Evolutionary conservation across 2,888 invertebrate genomes (phyloP), one percentile per base, ranked within the genome.

Genomic region (Tachina lurida): DNA sequence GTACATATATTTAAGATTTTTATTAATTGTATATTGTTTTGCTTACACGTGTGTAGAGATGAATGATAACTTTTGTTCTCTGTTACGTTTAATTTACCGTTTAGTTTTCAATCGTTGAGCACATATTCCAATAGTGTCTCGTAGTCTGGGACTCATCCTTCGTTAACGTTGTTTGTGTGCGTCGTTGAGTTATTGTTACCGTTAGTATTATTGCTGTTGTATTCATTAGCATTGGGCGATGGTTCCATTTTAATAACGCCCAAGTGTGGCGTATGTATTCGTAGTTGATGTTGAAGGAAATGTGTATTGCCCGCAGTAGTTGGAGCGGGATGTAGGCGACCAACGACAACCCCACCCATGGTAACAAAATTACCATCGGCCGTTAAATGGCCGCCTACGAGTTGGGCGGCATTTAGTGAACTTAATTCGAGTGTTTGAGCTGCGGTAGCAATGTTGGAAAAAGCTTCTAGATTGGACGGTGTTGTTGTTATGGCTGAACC

Each of bases 281-380:
- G 87, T 56, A 88, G 49, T 73, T 88, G 87, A 63, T 88, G 88
- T 58, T 87, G 88, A 60, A 88, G 63, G 43, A 84, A 83, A 43
- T 84, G 84, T 10, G 88, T 87, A 75, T 87, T 87, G 22, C 86
- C 88, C 7, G 12, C 43, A 41, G 82, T 41, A 67, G 87, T 77
- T 31, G 88, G 82, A 43, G 88, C 88, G 49, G 87, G 87, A 84
- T 88, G 88, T 81, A 91, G 88, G 31, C 91, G 90, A 47, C 91
- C 91, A 47, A 91, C 91, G 22, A 91, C 91, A 74, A 91, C 91
- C 49, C 91, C 91, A 60, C 91, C 91, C 91, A 91, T 91, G 74
- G 91, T 91, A 68, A 91, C 91, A 84, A 91, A 90, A 76, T 90
- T 91, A 13, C 91, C 91, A 86, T 91, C 91, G 76, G 91, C 89